Base-by-base conservation (phyloP, 2,113 vertebrate species). In the Muscicapa adusta region DNA sequence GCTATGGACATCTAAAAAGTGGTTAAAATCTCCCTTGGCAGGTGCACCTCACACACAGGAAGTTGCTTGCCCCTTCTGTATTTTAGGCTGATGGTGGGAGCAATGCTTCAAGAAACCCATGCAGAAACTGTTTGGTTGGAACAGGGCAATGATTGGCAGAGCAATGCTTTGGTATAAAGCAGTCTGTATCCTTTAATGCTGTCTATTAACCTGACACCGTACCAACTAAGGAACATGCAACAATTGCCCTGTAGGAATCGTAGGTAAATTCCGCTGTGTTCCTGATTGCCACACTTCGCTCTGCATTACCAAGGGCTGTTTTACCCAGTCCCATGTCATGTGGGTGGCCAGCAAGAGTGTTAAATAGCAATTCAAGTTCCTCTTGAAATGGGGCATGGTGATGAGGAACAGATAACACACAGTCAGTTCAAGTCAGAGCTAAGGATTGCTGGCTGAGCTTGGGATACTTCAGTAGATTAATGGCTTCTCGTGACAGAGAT, bases 311-410 rank as follows among this genome's bases (percentile, higher is more conserved):
- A n/a, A n/a, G 54, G 74, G 36, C 78, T 62, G 19, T 62, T 89
- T 88, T 63, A 91, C 58, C 73, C 8, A 8, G 78, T 66, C 58
- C 53, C 33, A 2, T 73, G 34, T 91, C 67, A 60, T 80, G 88
- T 91, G 91, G 78, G 88, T 93, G 95, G 90, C 71, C 93, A 88
- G 72, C 47, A 42, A n/a, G 56, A 51, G 60, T 56, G 47, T 76
- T 85, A n/a, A 88, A 93, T 34, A 83, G 51, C 51, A 93, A 20
- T 91, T 91, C 23, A 43, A 63, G 88, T 94, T 96, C 60, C 67
- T 93, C 67, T 88, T 16, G 6, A 56, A 63, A 4, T 0, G 4
- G n/a, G 19, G 7, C 51, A 67, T 36, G 56, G 26, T 77, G 88
- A 90, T 94, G 57, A 22, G 89, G 67, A 91, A 20, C 63, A 94